Base-by-base conservation (phyloP, 2,113 vertebrate species). In the Myotis brandtii region DNA sequence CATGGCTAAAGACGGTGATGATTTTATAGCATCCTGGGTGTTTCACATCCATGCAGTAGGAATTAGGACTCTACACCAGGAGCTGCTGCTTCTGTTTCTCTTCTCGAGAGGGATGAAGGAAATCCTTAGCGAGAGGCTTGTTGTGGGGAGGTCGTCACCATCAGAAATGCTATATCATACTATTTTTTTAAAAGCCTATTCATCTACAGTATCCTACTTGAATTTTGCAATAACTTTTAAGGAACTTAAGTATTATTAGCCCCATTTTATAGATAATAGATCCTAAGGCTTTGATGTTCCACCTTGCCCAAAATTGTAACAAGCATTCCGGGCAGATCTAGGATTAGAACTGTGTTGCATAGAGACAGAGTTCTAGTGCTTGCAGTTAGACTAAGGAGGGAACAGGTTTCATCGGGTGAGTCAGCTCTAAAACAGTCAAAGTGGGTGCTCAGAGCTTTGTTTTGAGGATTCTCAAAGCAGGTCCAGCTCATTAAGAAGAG, bases 211-310 rank as follows among this genome's bases (percentile, higher is more conserved):
- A 67, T 72, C 18, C 40, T 67, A 66, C 75, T 67, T 91, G 69
- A 91, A 72, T 92, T 93, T 89, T 77, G 13, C 64, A 92, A 12
- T 86, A 70, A 88, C 87, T 75, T 54, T 64, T 77, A 86, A 81
- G 37, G 59, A 85, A 81, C 30, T 46, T 85, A 89, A 89, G n/a
- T 95, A 64, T n/a, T 73, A 79, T 70, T 73, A 80, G 37, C 32
- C 27, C 32, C 30, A 46, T 64, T 93, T 93, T 84, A 62, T 73
- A 79, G 30, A 64, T 69, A 50, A 70, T 69, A 56, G 37, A 83
- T 30, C 9, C 34, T 93, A 67, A 62, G 25, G 66, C 8, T 86
- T 77, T 77, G 40, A 89, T 59, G n/a, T 66, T 81, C 80, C 80
- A 70, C 0, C 59, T 76, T 86, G 17, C 69, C 64, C 62, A 17